These are phyloP conservation scores for Gobius niger DNA, from an alignment of 2,113 vertebrate genomes.

Conservation along the genomic window DNA sequence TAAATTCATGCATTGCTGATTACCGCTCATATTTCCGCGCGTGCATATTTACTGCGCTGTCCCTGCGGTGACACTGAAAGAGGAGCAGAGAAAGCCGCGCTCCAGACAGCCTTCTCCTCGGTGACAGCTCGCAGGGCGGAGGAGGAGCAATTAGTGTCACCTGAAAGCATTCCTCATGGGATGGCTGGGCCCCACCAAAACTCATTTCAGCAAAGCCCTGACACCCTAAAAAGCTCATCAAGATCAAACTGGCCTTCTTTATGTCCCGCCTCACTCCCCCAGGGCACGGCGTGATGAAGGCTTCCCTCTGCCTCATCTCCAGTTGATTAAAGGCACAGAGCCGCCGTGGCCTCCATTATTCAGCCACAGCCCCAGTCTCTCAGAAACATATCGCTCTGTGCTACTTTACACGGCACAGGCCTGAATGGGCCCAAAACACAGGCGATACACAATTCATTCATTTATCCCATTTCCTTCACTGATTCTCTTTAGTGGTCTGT, in stretches of 20 bases:
- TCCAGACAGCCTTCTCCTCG: constrained; percentile 59
- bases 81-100: constrained; percentile 46
- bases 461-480: not conserved
- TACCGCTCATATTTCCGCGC: constrained; percentile 45
- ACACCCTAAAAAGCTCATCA: constrained; percentile 75
- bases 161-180: constrained; percentile 71
- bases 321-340: constrained; percentile 69
- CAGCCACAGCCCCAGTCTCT: constrained; percentile 36
- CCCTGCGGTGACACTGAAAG: constrained; percentile 51
- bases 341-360: constrained; percentile 54
- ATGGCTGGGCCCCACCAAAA: constrained; percentile 62
- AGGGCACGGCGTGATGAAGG: constrained; percentile 62
- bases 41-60: constrained; percentile 38
- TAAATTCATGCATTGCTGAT: constrained; percentile 68
- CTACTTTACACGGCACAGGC: constrained; percentile 15
- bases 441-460: not conserved
- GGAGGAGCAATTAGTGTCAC: constrained; percentile 79
- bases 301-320: constrained; percentile 67
- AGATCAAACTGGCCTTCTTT: constrained; percentile 73
- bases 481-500: not conserved
- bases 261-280: constrained; percentile 64
- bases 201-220: constrained; percentile 66
- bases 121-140: constrained; percentile 70
- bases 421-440: constrained; percentile 5
- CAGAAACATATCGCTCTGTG: constrained; percentile 17